A percentile compares a stretch with the other conserved stretches of the same genome.
These are phyloP conservation scores for Calephelis nemesis DNA, from an alignment of 1,140 invertebrate genomes.

Conservation along the genomic window DNA sequence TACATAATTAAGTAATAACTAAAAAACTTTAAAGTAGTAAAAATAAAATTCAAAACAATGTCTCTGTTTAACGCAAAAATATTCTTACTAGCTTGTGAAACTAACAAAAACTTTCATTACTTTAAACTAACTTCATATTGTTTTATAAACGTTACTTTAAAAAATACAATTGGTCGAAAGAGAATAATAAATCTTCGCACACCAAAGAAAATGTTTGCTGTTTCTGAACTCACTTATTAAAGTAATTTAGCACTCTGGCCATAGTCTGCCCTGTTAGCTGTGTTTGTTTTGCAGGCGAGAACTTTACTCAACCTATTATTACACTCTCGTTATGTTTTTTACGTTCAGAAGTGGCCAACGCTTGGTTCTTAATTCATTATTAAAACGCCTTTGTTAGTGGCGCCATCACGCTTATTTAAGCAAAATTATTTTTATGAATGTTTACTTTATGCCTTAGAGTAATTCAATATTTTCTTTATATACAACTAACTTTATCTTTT, in stretches of 20 bases:
- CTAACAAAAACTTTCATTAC: too few species aligned
- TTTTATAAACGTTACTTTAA: not conserved
- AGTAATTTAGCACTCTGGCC: conserved; percentile 69
- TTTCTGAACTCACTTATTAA: conserved; percentile 55
- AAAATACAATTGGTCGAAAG: conserved; percentile 23
- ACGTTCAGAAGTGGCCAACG: conserved; percentile 48
- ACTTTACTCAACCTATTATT: conserved; percentile 73
- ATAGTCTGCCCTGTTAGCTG: conserved; percentile 49
- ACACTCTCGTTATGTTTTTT: conserved; percentile 71
- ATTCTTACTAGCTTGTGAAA: too few species aligned
- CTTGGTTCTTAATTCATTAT: conserved; percentile 11
- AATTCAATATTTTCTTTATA: not conserved
- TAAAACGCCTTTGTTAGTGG: conserved; percentile 10
- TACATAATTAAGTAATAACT: too few species aligned
- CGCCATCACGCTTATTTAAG: conserved; percentile 11
- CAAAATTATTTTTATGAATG: conserved; percentile 15
- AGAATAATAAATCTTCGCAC: conserved; percentile 45
- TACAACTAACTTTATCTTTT: not conserved
- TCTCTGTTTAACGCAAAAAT: too few species aligned
- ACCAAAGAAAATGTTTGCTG: conserved; percentile 41
- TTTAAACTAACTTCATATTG: not conserved
- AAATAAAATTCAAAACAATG: too few species aligned
- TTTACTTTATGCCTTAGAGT: not conserved
- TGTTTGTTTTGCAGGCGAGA: conserved; percentile 76
- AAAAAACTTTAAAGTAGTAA: too few species aligned